Evolutionary conservation across 2,888 invertebrate genomes (phyloP).

Genomic region (Euplagia quadripunctaria): DNA sequence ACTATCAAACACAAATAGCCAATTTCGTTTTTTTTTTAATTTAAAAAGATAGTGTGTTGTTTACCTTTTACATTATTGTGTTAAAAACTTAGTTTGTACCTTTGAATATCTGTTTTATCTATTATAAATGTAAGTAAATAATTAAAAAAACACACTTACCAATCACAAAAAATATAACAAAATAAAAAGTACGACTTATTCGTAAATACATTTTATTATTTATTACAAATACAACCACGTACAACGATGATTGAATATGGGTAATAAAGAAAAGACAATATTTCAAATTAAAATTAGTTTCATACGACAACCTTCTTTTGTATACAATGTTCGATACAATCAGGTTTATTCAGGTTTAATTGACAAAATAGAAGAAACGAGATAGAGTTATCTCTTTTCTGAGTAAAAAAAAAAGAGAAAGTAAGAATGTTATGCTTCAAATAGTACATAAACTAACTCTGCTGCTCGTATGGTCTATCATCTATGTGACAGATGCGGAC

Average conservation of each 20-base stretch:
- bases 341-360: not conserved
- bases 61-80: not conserved
- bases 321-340: not conserved
- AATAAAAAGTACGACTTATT: constrained; percentile 24
- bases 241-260: not conserved
- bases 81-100: not conserved
- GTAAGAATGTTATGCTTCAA: not conserved
- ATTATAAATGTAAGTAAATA: not conserved
- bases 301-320: not conserved
- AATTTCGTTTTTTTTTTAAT: not conserved
- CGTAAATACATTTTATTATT: constrained; percentile 33
- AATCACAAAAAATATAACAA: constrained; percentile 32
- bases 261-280: not conserved
- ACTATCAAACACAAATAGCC: not conserved
- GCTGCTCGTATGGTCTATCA: not conserved
- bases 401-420: not conserved
- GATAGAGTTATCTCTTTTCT: not conserved
- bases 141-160: constrained; percentile 33
- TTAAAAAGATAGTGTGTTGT: not conserved
- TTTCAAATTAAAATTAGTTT: constrained; percentile 14
- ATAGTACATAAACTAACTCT: not conserved
- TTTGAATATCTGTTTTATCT: not conserved
- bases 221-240: not conserved
- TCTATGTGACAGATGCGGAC: not conserved
- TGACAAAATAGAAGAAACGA: not conserved